Evolutionary conservation across 2,113 vertebrate genomes (phyloP).

Genomic region (Ceyx cyanopectus): DNA sequence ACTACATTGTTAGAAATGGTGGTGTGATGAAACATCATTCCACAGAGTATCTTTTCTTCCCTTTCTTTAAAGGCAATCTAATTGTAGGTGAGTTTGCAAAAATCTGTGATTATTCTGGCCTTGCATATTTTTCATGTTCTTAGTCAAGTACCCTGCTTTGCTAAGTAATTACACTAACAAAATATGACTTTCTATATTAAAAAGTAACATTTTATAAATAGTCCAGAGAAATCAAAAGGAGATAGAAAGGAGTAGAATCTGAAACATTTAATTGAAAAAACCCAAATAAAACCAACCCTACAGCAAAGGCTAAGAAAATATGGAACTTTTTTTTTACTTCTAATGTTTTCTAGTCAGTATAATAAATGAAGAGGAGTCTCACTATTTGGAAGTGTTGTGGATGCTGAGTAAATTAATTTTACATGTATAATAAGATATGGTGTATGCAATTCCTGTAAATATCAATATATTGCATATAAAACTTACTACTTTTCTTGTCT

Average conservation of each 20-base stretch:
- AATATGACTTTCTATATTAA: neutral
- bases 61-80: conserved; percentile 1
- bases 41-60: neutral
- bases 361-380: neutral
- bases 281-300: neutral
- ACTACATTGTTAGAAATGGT: conserved; percentile 37
- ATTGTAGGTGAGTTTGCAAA: neutral
- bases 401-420: conserved; percentile 34
- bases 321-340: neutral
- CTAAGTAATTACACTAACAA: neutral
- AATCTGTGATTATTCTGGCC: neutral
- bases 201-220: neutral
- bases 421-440: neutral
- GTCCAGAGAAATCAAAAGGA: neutral
- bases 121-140: neutral
- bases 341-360: conserved; percentile 1
- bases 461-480: conserved; percentile 42
- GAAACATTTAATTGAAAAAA: neutral
- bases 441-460: conserved; percentile 9
- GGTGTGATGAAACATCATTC: neutral
- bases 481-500: conserved; percentile 35
- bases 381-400: neutral
- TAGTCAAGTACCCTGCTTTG: neutral
- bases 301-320: neutral
- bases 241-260: neutral